Base-by-base conservation (phyloP, 2,888 invertebrate genomes). In the Tupiocoris notatus region DNA sequence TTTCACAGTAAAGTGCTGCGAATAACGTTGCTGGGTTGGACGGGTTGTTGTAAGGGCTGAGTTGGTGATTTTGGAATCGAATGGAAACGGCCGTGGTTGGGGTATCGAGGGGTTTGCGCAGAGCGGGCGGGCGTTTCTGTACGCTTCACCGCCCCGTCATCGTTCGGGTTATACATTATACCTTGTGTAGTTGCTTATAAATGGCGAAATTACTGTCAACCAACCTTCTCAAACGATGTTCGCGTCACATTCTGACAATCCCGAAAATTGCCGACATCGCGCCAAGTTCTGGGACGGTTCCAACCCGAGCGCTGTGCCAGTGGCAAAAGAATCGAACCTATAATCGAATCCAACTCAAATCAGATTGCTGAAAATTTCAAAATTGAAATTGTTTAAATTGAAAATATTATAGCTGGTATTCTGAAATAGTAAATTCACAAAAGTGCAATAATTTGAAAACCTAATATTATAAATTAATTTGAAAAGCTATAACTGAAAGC, bases 141-240 rank as follows among this genome's bases (percentile, higher is more conserved):
- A 12, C 39, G 3, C 39, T 12, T 3, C 39, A 12, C 39, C 39
- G 12, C 39, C 6, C 12, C 39, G 3, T 12, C 39, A 3, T 12
- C 39, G 6, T 3, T 12, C 39, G 39, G 57, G 57, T 18, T 66
- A 66, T 67, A 67, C 67, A 67, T 67, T 67, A 67, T 67, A 67
- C 67, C 67, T 67, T 22, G 67, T 67, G 67, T 67, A 67, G 67
- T 67, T 67, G 67, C 67, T 67, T 67, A 67, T 67, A 67, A 67
- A 67, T 57, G 57, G 67, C 67, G 17, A 67, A 67, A 67, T 67
- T 67, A 67, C 67, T 67, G 67, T 56, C 67, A 67, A 56, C 67
- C 54, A 16, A 17, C 56, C 67, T 56, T 16, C 67, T 39, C 39
- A 39, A 39, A 39, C 39, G 39, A 39, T 67, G 67, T 54, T 67